These are phyloP conservation scores for Pampusana beccarii DNA, from an alignment of 2,113 vertebrate species.

Conservation along the genomic window DNA sequence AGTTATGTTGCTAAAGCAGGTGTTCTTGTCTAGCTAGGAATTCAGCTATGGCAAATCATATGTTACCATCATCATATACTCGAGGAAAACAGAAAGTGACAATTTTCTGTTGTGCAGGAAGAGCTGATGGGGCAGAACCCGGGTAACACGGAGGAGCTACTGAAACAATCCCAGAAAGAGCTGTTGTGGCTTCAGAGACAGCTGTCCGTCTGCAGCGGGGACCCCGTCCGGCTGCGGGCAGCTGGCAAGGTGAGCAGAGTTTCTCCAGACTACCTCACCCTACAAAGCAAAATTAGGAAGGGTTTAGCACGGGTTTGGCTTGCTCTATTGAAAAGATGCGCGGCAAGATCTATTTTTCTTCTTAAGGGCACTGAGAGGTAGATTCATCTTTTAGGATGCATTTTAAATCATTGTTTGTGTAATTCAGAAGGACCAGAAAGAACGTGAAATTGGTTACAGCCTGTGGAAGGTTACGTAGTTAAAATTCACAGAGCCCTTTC, in stretches of 20 bases:
- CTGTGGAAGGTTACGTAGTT: not conserved
- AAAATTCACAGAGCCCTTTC: not conserved
- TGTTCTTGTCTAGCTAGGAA: not conserved
- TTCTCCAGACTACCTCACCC: not conserved
- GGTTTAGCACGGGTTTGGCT: not conserved
- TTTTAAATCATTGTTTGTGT: not conserved
- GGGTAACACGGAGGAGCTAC: conserved; percentile 65
- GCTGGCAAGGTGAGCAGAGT: conserved; percentile 68
- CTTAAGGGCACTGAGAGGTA: not conserved
- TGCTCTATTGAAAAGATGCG: not conserved
- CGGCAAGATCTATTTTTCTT: not conserved
- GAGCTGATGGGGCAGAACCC: conserved; percentile 73
- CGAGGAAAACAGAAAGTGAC: not conserved
- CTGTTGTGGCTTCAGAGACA: conserved; percentile 74
- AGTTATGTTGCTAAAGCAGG: not conserved
- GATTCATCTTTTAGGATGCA: not conserved
- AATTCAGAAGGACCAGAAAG: not conserved
- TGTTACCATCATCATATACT: not conserved
- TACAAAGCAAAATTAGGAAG: not conserved
- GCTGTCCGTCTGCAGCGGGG: conserved; percentile 62
- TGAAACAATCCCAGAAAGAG: conserved; percentile 74
- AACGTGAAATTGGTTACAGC: not conserved
- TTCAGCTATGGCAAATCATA: not conserved
- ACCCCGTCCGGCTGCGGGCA: conserved; percentile 48
- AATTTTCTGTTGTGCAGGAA: conserved; percentile 41